Evolutionary conservation across 2,888 invertebrate species (phyloP), one percentile per base, ranked within the genome.

Genomic region (Aethes cnicana): DNA sequence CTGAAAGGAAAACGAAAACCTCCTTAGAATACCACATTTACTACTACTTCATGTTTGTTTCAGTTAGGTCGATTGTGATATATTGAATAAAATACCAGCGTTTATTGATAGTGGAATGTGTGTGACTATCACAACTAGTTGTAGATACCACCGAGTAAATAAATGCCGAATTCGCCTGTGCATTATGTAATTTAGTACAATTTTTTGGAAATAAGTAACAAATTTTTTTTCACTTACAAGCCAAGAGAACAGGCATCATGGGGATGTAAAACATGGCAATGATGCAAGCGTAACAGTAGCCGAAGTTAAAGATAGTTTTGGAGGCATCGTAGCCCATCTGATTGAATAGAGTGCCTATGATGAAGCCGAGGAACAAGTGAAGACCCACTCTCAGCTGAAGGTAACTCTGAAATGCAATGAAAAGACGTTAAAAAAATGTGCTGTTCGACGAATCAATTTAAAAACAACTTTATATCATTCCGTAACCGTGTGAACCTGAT

Each of bases 221-320:
- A 36, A 23, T 21, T 26, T 1, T 23, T 36, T n/a, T 4, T 44
- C 65, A 91, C 95, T 93, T 88, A 96, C 96, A 96, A 63, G 94
- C 92, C 58, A 96, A 79, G 41, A 96, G 79, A 32, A 95, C 92
- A 2, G 96, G 96, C 91, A 96, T 92, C 93, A 96, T 93, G 0
- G 96, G 95, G 43, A 95, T 91, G 71, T 95, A 96, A 66, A 96
- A 90, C 80, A 95, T 95, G 18, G 93, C 93, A 55, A 96, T 95
- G 11, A 94, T 90, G 55, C 94, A 94, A 1, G 94, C 93, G 69
- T 95, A 96, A 65, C 94, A 95, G 73, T 95, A 96, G 6, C 96
- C 96, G 69, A 95, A 96, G 80, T 96, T 96, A 74, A 94, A 96
- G 17, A 96, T 82, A 0, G 95, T 95, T 73, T 95, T 95, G 0